Percentiles rank a stretch among this genome's conserved stretches.
phyloP scores from a whole-genome alignment of 2,113 vertebrate genomes.

The Varanus salvator region DNA sequence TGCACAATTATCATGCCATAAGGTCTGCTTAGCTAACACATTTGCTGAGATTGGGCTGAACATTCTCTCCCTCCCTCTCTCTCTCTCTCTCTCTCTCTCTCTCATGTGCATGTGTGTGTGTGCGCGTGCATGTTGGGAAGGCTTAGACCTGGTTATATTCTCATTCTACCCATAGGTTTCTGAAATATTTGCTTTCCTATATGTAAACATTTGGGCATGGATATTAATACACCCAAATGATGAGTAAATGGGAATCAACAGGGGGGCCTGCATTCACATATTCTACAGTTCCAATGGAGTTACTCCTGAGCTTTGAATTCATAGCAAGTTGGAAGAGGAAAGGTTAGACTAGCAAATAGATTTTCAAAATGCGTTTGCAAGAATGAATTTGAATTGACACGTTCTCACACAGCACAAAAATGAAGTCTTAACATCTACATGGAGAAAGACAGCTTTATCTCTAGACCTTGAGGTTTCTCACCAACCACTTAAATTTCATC shows the following conservation, averaged over 20 bases:
- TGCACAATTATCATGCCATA: not conserved
- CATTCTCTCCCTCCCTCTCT: too few relatives aligned
- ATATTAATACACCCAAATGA: not conserved
- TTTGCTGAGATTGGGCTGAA: not conserved
- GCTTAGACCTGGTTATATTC: not conserved
- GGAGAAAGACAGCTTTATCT: not conserved
- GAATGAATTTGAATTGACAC: conserved; percentile 6
- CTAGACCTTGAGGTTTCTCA: not conserved
- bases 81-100: too few relatives aligned
- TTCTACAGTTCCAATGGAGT: not conserved
- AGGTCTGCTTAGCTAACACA: not conserved
- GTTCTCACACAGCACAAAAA: too few relatives aligned
- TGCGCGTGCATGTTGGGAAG: too few relatives aligned
- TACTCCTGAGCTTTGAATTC: not conserved
- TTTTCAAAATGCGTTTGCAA: conserved; percentile 1
- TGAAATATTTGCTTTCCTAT: not conserved
- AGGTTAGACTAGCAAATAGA: not conserved
- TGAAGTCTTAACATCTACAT: not conserved
- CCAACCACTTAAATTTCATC: not conserved
- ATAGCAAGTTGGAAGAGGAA: not conserved
- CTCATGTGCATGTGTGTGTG: too few relatives aligned
- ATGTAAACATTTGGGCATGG: not conserved
- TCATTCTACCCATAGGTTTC: not conserved
- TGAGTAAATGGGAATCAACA: conserved; percentile 15
- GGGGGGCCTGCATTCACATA: not conserved